A percentile compares a stretch with the other conserved stretches of the same genome.
These are phyloP conservation scores for Frieseomelitta varia DNA, from an alignment of 1,140 invertebrate species.

Conservation along the genomic window DNA sequence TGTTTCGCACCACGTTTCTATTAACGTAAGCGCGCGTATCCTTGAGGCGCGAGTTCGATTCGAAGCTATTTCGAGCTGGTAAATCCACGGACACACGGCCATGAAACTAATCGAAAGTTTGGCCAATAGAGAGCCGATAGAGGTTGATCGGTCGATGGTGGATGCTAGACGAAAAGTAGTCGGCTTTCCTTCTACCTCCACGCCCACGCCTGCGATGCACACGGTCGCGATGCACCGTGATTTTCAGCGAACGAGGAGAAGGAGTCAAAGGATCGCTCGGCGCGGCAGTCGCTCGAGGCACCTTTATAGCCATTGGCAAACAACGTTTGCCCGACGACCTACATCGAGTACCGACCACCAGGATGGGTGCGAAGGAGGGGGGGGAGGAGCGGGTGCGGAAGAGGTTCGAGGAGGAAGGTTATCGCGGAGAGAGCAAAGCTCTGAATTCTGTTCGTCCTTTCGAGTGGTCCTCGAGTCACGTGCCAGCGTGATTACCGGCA, in stretches of 20 bases:
- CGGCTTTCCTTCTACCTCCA: neutral
- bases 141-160: neutral
- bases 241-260: neutral
- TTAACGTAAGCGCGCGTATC: constrained; percentile 16
- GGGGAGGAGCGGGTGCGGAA: too few relatives aligned
- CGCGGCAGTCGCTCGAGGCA: neutral
- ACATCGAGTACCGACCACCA: too few relatives aligned
- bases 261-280: neutral
- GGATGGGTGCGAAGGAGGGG: too few relatives aligned
- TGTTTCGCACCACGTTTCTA: neutral
- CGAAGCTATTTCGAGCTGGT: constrained; percentile 33
- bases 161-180: neutral
- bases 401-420: neutral
- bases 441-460: neutral
- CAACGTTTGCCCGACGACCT: neutral
- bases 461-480: constrained; percentile 17
- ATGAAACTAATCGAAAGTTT: constrained; percentile 39
- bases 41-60: constrained; percentile 33
- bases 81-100: constrained; percentile 12
- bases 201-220: too few relatives aligned
- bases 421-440: neutral
- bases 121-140: neutral
- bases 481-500: constrained; percentile 24
- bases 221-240: neutral
- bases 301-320: neutral